Evolutionary conservation across 2,797 vertebrate species (phyloP).

Genomic region (Myoxocephalus aenaeus): DNA sequence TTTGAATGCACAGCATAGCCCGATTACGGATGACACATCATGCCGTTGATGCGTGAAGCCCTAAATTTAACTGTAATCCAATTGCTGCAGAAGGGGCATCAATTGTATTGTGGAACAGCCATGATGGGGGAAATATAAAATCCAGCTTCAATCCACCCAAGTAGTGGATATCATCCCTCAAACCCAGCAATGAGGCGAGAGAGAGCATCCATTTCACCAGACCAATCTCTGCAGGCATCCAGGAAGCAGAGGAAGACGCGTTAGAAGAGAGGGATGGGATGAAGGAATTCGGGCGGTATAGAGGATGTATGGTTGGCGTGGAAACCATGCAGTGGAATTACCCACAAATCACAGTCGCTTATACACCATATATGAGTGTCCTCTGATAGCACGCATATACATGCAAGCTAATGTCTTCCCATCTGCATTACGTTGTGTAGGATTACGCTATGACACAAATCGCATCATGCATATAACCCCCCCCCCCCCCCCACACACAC

Average conservation of each 20-base stretch:
- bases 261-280: not conserved
- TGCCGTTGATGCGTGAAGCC: not conserved
- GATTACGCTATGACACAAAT: slow-evolving; percentile 42
- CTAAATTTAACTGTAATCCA: not conserved
- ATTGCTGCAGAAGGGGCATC: not conserved
- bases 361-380: slow-evolving; percentile 10
- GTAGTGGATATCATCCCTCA: not conserved
- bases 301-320: slow-evolving; percentile 54
- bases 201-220: not conserved
- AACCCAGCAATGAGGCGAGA: not conserved
- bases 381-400: not conserved
- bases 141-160: not conserved
- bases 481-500: too few species aligned
- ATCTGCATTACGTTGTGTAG: slow-evolving; percentile 14
- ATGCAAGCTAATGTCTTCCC: slow-evolving; percentile 9
- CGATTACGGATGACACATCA: not conserved
- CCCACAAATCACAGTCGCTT: slow-evolving; percentile 4
- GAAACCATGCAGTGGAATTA: slow-evolving; percentile 44
- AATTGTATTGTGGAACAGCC: not conserved
- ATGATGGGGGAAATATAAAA: not conserved
- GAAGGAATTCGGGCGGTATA: not conserved
- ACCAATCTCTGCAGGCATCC: not conserved
- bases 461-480: slow-evolving; percentile 34
- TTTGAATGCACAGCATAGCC: not conserved
- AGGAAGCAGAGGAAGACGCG: not conserved